phyloP scores from a whole-genome alignment of 2,888 invertebrate genomes.

The Mellilla xanthometata region DNA sequence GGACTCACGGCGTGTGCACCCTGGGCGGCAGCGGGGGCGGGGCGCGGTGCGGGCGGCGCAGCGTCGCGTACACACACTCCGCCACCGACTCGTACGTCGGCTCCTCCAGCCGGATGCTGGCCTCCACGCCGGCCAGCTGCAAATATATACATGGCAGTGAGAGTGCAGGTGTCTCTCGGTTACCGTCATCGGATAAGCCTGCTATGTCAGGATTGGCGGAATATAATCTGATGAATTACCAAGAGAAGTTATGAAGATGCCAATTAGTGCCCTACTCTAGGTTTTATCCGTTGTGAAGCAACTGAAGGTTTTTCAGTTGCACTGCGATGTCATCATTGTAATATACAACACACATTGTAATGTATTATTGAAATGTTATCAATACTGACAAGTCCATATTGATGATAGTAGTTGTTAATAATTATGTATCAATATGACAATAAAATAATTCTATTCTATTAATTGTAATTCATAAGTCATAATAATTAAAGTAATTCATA shows the following conservation, averaged over 20 bases:
- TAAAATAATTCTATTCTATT: too few species aligned
- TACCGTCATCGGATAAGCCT: too few species aligned
- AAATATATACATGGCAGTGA: too few species aligned
- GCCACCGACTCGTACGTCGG: slow-evolving; percentile 69
- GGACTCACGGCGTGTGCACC: slow-evolving; percentile 13
- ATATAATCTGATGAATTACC: slow-evolving; percentile 22
- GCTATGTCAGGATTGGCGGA: too few species aligned
- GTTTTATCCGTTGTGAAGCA: slow-evolving; percentile 51
- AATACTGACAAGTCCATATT: too few species aligned
- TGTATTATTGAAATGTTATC: too few species aligned
- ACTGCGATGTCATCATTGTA: slow-evolving; percentile 73
- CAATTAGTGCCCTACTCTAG: slow-evolving; percentile 50
- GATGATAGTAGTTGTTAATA: too few species aligned
- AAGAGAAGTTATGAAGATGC: slow-evolving; percentile 21
- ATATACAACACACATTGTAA: neutral
- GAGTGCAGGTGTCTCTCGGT: too few species aligned
- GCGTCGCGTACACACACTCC: slow-evolving; percentile 58
- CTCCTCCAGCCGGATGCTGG: slow-evolving; percentile 38
- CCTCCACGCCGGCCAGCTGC: slow-evolving; percentile 26
- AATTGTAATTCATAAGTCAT: too few species aligned
- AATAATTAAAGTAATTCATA: too few species aligned
- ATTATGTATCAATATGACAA: too few species aligned
- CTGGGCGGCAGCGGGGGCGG: slow-evolving; percentile 56
- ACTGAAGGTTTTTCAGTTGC: slow-evolving; percentile 73
- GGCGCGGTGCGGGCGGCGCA: slow-evolving; percentile 42